These are phyloP conservation scores for Lepidurus arcticus DNA, from an alignment of 1,140 invertebrate genomes.

Conservation along the genomic window DNA sequence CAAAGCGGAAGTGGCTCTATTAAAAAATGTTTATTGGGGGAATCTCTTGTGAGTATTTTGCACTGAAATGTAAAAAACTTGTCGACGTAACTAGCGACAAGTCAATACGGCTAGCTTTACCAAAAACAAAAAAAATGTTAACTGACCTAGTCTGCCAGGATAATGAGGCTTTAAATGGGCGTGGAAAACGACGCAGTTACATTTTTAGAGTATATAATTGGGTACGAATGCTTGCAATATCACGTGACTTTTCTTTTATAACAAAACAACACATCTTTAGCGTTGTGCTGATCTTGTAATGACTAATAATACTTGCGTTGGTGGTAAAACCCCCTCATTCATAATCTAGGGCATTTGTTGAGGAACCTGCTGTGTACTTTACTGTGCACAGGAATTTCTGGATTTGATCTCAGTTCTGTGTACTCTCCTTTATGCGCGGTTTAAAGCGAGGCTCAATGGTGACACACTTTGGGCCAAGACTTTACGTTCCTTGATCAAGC, in stretches of 20 bases:
- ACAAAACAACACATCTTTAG: neutral
- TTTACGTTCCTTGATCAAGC: neutral
- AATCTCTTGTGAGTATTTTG: constrained; percentile 2
- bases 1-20: neutral
- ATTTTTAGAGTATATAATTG: neutral
- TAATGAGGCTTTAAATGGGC: neutral
- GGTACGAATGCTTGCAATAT: neutral
- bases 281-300: too few species aligned
- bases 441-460: neutral
- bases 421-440: neutral
- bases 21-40: neutral
- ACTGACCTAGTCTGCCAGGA: neutral
- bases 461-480: neutral
- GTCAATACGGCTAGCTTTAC: neutral
- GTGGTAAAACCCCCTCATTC: neutral
- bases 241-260: neutral
- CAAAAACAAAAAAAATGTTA: neutral
- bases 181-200: neutral
- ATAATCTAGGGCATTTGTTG: neutral
- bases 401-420: constrained; percentile 19
- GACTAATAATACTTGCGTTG: neutral
- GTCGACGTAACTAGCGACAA: constrained; percentile 15
- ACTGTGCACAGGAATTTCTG: neutral
- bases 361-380: neutral
- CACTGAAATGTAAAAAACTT: neutral